Conservation (phyloP, 2,797 vertebrate genomes). For the Eremophila alpestris region DNA sequence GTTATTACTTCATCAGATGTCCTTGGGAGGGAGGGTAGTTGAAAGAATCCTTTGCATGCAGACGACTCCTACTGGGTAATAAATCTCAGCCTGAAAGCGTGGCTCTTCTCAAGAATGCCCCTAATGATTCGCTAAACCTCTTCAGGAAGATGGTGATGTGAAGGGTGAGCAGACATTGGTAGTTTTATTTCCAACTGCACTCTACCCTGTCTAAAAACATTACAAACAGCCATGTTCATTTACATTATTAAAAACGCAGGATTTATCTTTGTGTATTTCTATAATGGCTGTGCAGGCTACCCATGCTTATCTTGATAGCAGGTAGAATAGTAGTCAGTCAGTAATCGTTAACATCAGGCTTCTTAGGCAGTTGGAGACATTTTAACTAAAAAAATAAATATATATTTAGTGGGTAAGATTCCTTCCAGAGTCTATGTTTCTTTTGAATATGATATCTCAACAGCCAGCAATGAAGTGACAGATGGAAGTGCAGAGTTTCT, state of each 20-base stretch:
- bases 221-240: neutral
- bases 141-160: neutral
- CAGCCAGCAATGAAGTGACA: neutral
- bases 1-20: neutral
- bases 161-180: neutral
- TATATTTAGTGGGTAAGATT: neutral
- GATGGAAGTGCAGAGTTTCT: neutral
- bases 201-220: neutral
- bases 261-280: neutral
- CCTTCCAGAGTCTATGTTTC: neutral
- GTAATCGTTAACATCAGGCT: neutral
- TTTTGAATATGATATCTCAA: neutral
- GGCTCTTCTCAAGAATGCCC: neutral
- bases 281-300: neutral
- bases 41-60: neutral
- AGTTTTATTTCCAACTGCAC: neutral
- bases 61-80: neutral
- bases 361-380: neutral
- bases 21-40: neutral
- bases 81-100: neutral
- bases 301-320: neutral
- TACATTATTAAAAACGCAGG: neutral
- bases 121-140: neutral
- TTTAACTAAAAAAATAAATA: neutral
- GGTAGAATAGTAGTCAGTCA: neutral